Conservation (phyloP, 2,113 vertebrate genomes). For the Guaruba guarouba region DNA sequence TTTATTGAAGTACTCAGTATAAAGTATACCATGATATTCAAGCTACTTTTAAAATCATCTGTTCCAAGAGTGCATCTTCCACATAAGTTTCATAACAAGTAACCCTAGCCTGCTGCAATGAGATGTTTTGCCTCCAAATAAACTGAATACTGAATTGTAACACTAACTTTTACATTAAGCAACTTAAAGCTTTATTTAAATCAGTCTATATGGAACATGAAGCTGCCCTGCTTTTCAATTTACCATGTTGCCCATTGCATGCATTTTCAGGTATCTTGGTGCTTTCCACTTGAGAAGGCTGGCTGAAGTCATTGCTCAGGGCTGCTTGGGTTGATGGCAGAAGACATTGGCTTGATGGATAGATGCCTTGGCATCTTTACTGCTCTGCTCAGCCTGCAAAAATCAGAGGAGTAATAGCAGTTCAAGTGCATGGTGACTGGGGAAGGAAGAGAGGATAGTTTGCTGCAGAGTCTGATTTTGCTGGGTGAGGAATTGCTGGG, state of each 20-base stretch:
- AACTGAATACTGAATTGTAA: neutral
- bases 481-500: neutral
- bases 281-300: neutral
- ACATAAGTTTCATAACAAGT: neutral
- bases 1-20: neutral
- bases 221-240: neutral
- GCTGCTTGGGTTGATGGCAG: neutral
- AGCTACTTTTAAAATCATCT: neutral
- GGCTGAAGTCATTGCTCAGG: neutral
- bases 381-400: neutral
- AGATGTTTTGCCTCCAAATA: neutral
- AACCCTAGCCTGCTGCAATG: neutral
- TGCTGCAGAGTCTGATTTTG: neutral
- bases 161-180: neutral
- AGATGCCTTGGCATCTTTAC: neutral
- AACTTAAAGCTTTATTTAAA: neutral
- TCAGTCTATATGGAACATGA: neutral
- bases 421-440: neutral
- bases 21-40: neutral
- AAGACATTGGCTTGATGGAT: neutral
- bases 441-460: neutral
- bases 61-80: neutral
- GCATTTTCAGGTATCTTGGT: neutral
- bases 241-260: neutral
- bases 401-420: neutral